Base-by-base conservation (phyloP, 2,888 invertebrate species). In the Pecten maximus region DNA sequence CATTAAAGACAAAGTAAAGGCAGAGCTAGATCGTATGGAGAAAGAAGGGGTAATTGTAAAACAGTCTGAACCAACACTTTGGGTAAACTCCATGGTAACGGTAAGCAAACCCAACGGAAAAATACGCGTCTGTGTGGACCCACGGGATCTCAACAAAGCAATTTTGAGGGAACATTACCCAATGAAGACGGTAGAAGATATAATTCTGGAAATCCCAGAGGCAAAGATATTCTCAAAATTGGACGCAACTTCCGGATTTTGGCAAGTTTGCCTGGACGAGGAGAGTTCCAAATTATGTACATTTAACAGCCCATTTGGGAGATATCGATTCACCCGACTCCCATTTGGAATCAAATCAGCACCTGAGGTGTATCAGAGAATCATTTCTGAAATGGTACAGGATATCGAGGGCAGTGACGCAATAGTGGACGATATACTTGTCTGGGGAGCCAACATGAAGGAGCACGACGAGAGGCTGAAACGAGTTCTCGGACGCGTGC, bases 181-280 rank as follows among this genome's bases (percentile, higher is more conserved):
- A n/a, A 74, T 94, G 88, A 93, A 92, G 91, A 92, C 92, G 40
- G 87, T 91, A 28, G 93, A 93, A 39, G 93, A 93, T 40, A 91
- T 94, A 2, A 86, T 93, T 16, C n/a, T 88, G 0, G 35, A 91
- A 39, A 89, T 94, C 4, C 54, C 92, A 40, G 89, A 91, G 6
- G 92, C 92, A 0, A 92, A 90, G 87, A 40, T 92, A 28, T 93
- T 94, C n/a, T 87, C 88, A 0, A 92, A 92, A 60, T 60, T 93
- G 16, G 92, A 93, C 87, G 92, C 92, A 0, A 88, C 88, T 48
- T 90, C 86, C 16, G 92, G 92, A 39, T 93, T 90, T 87, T 93
- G 92, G 92, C 93, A 93, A 60, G 87, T 91, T 60, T 60, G 87
- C 16, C 89, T 93, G 0, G 91, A 90, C 44, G 87, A 90, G 10